Percentiles rank a stretch among this genome's conserved stretches.
phyloP scores from a whole-genome alignment of 2,113 vertebrate species.

The Cathartes aura region DNA sequence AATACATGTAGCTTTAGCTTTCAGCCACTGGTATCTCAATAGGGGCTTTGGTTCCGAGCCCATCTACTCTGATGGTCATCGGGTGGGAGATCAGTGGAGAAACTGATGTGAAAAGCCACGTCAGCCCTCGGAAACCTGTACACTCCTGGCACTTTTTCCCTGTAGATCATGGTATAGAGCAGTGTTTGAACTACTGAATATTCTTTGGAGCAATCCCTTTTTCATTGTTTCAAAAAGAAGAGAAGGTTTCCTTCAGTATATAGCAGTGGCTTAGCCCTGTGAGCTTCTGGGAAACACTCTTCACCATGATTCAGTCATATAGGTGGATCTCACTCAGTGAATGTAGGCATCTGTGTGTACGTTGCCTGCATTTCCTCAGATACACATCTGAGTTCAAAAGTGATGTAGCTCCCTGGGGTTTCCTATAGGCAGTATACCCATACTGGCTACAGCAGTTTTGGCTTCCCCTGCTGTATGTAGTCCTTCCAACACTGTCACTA shows the following conservation, averaged over 20 bases:
- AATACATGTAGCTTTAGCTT: background rate
- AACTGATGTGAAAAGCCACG: background rate
- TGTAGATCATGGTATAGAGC: background rate
- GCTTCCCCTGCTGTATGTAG: background rate
- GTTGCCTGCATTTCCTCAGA: background rate
- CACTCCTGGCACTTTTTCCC: background rate
- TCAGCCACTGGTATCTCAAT: background rate
- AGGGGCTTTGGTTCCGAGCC: background rate
- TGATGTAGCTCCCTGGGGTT: background rate
- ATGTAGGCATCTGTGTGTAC: accelerated
- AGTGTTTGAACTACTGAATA: background rate
- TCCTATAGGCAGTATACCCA: background rate
- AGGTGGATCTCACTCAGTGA: background rate
- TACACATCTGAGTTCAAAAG: background rate
- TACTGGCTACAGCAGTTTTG: background rate
- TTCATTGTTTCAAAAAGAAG: background rate
- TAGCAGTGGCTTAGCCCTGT: background rate
- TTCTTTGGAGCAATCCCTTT: background rate
- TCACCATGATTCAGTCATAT: background rate
- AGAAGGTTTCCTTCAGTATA: background rate
- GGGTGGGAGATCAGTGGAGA: background rate
- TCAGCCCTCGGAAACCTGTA: background rate
- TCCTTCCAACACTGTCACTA: background rate
- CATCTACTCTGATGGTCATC: background rate
- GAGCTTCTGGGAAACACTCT: background rate